Percentiles rank a stretch among this genome's conserved stretches.
These are phyloP conservation scores for Nineta flava DNA, from an alignment of 2,888 invertebrate genomes.

Conservation along the genomic window DNA sequence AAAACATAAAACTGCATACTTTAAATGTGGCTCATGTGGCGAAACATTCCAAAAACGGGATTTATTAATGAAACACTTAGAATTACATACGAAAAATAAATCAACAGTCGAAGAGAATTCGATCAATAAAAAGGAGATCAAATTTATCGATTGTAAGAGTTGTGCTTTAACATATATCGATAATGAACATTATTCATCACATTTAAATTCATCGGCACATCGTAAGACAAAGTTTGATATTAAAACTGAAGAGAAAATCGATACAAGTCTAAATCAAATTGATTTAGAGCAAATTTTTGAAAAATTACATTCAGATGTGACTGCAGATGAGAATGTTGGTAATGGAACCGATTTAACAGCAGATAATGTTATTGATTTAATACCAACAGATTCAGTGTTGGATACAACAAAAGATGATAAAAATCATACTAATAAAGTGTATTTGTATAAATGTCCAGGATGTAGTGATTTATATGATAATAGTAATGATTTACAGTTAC, in stretches of 20 bases:
- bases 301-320: conserved; percentile 28
- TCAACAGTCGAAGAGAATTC: not conserved
- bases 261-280: conserved; percentile 8
- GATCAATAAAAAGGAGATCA: conserved; percentile 18
- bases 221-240: conserved; percentile 16
- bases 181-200: conserved; percentile 28
- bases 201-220: conserved; percentile 26
- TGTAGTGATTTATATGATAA: conserved; percentile 5
- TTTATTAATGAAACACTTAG: conserved; percentile 27
- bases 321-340: not conserved
- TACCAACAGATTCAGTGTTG: not conserved
- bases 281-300: conserved; percentile 31
- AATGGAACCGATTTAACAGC: not conserved
- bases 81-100: conserved; percentile 22
- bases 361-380: not conserved
- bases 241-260: conserved; percentile 15
- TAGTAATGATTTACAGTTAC: conserved; percentile 6
- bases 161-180: conserved; percentile 30
- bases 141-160: conserved; percentile 29
- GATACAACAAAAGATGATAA: not conserved
- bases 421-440: not conserved
- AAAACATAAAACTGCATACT: conserved; percentile 27
- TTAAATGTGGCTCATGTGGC: conserved; percentile 27
- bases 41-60: conserved; percentile 27
- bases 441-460: conserved; percentile 4